These are phyloP conservation scores for Xylota sylvarum DNA, from an alignment of 2,888 invertebrate species.

Conservation along the genomic window DNA sequence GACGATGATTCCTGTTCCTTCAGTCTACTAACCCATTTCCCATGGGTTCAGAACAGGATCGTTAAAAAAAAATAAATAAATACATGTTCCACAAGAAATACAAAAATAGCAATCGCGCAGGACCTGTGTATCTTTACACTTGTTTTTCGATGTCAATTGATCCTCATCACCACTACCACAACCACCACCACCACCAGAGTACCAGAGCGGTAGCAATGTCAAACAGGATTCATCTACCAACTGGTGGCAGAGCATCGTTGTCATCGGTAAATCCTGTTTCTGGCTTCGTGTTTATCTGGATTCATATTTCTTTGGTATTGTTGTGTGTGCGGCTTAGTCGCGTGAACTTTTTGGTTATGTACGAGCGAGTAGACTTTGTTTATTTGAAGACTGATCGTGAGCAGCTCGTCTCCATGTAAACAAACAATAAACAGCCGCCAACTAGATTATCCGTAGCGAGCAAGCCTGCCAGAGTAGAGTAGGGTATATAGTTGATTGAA, in stretches of 20 bases:
- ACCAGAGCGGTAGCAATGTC: not conserved
- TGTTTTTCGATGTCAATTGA: conserved; percentile 63
- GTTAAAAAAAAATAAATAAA: conserved; percentile 11
- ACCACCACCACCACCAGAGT: too few relatives aligned
- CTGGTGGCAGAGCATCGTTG: conserved; percentile 18
- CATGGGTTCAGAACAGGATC: conserved; percentile 66
- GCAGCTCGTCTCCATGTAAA: conserved; percentile 48
- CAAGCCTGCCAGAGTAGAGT: not conserved
- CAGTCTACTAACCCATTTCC: conserved; percentile 64
- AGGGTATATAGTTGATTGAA: conserved; percentile 69
- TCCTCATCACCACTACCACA: conserved; percentile 49
- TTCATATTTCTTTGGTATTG: conserved; percentile 50
- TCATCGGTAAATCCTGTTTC: conserved; percentile 65
- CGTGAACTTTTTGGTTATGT: conserved; percentile 20
- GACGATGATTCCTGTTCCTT: conserved; percentile 14
- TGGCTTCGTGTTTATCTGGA: conserved; percentile 37
- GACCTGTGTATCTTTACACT: conserved; percentile 52
- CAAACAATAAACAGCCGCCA: conserved; percentile 67
- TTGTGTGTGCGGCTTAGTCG: conserved; percentile 36
- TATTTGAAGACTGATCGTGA: conserved; percentile 34
- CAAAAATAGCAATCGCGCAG: conserved; percentile 47
- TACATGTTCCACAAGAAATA: conserved; percentile 37
- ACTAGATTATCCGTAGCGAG: conserved; percentile 70
- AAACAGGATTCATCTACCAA: conserved; percentile 65
- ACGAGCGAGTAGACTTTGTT: conserved; percentile 26